Evolutionary conservation across 2,888 invertebrate species (phyloP).

Genomic region (Leucozona laternaria): DNA sequence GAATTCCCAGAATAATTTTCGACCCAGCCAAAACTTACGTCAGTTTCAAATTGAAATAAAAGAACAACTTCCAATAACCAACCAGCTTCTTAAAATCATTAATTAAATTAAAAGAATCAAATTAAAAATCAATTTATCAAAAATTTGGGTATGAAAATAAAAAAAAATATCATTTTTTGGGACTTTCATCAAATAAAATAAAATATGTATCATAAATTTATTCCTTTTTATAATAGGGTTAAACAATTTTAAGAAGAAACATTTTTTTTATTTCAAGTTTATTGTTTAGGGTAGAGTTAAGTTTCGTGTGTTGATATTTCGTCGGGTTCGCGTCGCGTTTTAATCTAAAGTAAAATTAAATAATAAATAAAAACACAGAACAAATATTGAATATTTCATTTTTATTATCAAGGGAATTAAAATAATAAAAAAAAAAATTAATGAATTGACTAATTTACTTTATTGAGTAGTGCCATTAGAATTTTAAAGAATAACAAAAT

Average conservation of each 20-base stretch:
- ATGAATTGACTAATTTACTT: conserved; percentile 28
- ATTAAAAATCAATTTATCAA: not conserved
- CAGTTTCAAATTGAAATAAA: not conserved
- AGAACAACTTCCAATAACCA: conserved; percentile 2
- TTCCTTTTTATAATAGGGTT: conserved; percentile 35
- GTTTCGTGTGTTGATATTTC: conserved; percentile 69
- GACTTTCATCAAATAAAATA: not conserved
- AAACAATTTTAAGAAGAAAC: conserved; percentile 61
- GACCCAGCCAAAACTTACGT: not conserved
- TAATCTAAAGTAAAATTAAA: conserved; percentile 30
- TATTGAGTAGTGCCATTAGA: conserved; percentile 70
- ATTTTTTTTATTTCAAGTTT: conserved; percentile 18
- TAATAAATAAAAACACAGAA: conserved; percentile 28
- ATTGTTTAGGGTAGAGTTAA: conserved; percentile 59
- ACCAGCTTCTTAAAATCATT: not conserved
- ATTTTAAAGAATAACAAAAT: conserved; percentile 37
- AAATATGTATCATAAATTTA: conserved; percentile 36
- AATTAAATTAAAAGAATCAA: not conserved
- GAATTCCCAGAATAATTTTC: not conserved
- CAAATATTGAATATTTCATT: conserved; percentile 62
- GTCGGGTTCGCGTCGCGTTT: conserved; percentile 75
- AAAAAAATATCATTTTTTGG: not conserved
- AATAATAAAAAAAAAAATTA: conserved; percentile 12
- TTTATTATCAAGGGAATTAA: conserved; percentile 50
- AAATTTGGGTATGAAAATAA: not conserved